Evolutionary conservation across 2,888 invertebrate genomes (phyloP), one percentile per base, ranked within the genome.

Genomic region (Camponotus fellah): DNA sequence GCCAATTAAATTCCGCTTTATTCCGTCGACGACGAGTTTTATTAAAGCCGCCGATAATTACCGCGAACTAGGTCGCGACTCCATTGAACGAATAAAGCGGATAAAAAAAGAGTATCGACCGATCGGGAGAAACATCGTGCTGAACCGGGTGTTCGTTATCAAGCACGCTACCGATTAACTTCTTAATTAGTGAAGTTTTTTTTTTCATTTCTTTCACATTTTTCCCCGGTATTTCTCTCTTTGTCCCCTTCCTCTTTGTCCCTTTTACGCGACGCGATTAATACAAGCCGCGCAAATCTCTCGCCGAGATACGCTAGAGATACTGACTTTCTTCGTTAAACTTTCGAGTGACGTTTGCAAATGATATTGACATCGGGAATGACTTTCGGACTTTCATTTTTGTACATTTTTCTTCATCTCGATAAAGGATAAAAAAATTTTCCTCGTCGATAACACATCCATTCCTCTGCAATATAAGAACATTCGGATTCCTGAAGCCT

Each of bases 31-130:
- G 82, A 74, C 69, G 85, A 87, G 85, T 91, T 91, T 92, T 91
- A 91, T 92, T 89, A 89, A 91, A 89, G 86, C 85, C 84, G 87
- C 86, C 87, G 88, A 89, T 91, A 92, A 91, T 91, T 91, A 92
- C 90, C 91, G 88, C 87, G 86, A 92, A 92, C 88, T 93, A 87
- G 92, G 92, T 92, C 92, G 90, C 91, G 91, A 89, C 89, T 90
- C 88, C 69, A 87, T 89, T 86, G 86, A 84, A 76, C 84, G 86
- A 64, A 84, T 79, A 77, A 85, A 85, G 83, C 76, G 81, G 85
- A 82, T 80, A 88, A 85, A 90, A 85, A 90, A 89, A 88, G 87
- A 85, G 84, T 87, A 87, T 87, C 89, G 89, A 91, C 86, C 88
- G 89, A 90, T 87, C 83, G 80, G 2, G 85, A 77, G 71, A 60